Percentiles rank a stretch among this genome's conserved stretches.
Conservation (phyloP, 2,888 invertebrate genomes). For the Cheilosia grossa region DNA sequence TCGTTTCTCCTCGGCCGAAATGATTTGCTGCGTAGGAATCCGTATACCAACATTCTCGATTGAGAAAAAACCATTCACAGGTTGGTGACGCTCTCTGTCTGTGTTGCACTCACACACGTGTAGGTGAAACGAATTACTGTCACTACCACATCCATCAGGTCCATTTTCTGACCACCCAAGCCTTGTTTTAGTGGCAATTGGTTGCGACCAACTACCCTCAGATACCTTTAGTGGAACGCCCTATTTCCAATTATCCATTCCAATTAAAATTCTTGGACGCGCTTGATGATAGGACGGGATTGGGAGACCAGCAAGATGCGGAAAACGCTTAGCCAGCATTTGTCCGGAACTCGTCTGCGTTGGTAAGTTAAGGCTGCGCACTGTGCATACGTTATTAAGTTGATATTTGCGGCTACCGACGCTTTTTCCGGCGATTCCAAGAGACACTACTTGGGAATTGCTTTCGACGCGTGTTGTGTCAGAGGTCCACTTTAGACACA, state of each 20-base stretch:
- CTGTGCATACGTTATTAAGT: background rate
- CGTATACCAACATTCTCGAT: constrained; percentile 9
- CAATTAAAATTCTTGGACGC: background rate
- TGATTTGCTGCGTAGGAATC: no score
- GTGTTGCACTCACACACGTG: background rate
- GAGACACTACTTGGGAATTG: no score
- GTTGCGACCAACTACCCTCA: constrained; percentile 19
- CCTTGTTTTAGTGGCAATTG: constrained; percentile 21
- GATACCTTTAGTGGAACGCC: no score
- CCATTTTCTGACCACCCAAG: constrained; percentile 25
- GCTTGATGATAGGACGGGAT: background rate
- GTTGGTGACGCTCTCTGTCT: constrained; percentile 5
- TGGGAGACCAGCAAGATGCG: background rate
- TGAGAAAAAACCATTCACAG: constrained; percentile 11
- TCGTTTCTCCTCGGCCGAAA: no score
- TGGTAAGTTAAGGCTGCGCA: background rate
- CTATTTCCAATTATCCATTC: no score
- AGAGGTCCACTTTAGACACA: no score
- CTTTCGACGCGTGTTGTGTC: no score
- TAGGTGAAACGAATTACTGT: background rate
- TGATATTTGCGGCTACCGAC: background rate
- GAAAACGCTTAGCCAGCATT: background rate
- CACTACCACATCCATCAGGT: background rate
- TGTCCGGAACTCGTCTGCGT: background rate
- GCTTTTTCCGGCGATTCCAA: no score